Evolutionary conservation across 2,888 invertebrate genomes (phyloP).

Genomic region (Cryptophagus acutangulus): DNA sequence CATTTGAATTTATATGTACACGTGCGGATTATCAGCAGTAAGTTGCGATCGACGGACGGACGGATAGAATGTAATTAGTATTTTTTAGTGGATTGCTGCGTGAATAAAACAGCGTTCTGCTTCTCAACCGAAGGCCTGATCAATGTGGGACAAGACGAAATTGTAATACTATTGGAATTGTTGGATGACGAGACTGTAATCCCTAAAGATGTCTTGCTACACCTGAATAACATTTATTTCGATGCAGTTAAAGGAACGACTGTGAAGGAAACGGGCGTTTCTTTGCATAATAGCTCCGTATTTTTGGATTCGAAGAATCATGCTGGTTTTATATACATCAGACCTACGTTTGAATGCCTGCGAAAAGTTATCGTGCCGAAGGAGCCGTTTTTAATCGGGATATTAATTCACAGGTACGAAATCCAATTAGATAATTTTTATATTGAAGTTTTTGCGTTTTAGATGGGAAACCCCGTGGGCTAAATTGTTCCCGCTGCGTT

Average conservation of each 20-base stretch:
- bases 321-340: conserved; percentile 77
- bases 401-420: conserved; percentile 66
- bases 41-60: no score
- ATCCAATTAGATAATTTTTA: conserved; percentile 1
- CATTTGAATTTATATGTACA: conserved; percentile 70
- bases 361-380: conserved; percentile 68
- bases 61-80: no score
- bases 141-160: conserved; percentile 77
- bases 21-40: conserved; percentile 70
- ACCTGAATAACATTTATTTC: conserved; percentile 67
- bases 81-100: conserved; percentile 46
- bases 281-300: conserved; percentile 56
- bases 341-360: conserved; percentile 76
- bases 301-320: conserved; percentile 68
- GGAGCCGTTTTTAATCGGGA: conserved; percentile 69
- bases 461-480: conserved; percentile 79
- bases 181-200: conserved; percentile 57
- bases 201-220: conserved; percentile 70
- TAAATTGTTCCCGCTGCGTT: conserved; percentile 68
- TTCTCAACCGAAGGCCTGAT: conserved; percentile 72
- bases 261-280: conserved; percentile 65
- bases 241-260: conserved; percentile 64
- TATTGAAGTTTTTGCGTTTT: conserved; percentile 15
- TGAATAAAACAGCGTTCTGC: conserved; percentile 69
- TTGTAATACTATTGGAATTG: conserved; percentile 68